Evolutionary conservation across 92 coral and sea anemone species (phyloP).

Genomic region (Palythoa grandis): DNA sequence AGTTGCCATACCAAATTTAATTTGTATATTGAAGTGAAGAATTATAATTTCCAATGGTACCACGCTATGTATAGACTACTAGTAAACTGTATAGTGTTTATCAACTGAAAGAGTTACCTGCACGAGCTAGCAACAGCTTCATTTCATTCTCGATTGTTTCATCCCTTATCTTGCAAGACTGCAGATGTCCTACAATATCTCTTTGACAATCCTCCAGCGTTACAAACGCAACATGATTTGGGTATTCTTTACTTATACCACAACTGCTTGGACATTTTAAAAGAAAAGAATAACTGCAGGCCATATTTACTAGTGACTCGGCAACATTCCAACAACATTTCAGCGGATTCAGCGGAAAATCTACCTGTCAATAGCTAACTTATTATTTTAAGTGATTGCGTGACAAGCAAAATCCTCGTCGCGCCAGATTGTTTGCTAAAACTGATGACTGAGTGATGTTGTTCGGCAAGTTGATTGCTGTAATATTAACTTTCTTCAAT

Average conservation of each 20-base stretch:
- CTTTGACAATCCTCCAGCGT: conserved; percentile 46
- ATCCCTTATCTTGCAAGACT: conserved; percentile 25
- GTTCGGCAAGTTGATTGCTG: too few species aligned
- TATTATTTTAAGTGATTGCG: conserved; percentile 15
- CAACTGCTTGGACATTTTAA: conserved; percentile 10
- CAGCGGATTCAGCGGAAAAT: conserved; percentile 10
- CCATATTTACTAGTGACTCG: neutral
- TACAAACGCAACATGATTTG: conserved; percentile 34
- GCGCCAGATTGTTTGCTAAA: neutral
- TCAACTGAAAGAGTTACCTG: conserved; percentile 37
- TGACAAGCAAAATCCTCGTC: neutral
- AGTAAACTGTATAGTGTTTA: too few species aligned
- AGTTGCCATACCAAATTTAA: neutral
- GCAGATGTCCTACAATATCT: conserved; percentile 35
- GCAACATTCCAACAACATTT: conserved; percentile 13
- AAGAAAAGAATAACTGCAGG: neutral
- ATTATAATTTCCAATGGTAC: neutral
- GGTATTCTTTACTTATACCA: conserved; percentile 40
- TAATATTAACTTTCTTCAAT: too few species aligned
- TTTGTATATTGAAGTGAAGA: neutral
- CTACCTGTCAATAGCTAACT: conserved; percentile 1
- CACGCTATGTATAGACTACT: too few species aligned
- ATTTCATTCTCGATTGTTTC: conserved; percentile 35
- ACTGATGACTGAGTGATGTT: neutral
- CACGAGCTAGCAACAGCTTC: conserved; percentile 44